These are phyloP conservation scores for Megaceryle torquata DNA, from an alignment of 2,113 vertebrate species.

Conservation along the genomic window DNA sequence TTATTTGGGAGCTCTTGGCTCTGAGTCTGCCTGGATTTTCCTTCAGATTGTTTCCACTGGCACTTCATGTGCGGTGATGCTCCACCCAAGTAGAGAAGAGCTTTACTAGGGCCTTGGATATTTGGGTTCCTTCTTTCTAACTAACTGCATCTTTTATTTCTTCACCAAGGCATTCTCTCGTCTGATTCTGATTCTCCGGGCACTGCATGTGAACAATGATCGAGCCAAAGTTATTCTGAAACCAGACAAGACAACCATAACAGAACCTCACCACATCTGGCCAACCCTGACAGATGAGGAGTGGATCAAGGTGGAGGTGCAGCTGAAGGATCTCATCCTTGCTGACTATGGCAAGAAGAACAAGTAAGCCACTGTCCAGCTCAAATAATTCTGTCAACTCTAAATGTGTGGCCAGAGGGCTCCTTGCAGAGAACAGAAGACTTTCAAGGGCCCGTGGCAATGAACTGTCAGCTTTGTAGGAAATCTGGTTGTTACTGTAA, in stretches of 20 bases:
- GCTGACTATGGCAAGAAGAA: slow-evolving; percentile 99
- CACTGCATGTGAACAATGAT: slow-evolving; percentile 95
- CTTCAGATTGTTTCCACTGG: not conserved
- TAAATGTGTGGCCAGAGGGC: not conserved
- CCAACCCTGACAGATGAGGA: slow-evolving; percentile 97
- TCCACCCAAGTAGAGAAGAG: not conserved
- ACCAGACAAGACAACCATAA: slow-evolving; percentile 97
- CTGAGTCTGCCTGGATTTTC: not conserved
- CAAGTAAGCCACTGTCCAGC: slow-evolving; percentile 81
- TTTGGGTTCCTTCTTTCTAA: not conserved
- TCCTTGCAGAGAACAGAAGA: not conserved
- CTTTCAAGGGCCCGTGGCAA: not conserved
- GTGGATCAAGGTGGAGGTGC: slow-evolving; percentile 99
- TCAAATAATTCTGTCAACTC: not conserved
- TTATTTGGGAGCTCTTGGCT: not conserved
- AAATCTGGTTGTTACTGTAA: not conserved
- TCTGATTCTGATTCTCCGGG: slow-evolving; percentile 95
- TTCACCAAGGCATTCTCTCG: slow-evolving; percentile 92
- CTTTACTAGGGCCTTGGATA: not conserved
- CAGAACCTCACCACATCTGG: slow-evolving; percentile 98
- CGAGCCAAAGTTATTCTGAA: slow-evolving; percentile 98
- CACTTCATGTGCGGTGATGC: accelerated
- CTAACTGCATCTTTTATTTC: not conserved
- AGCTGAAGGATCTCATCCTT: slow-evolving; percentile 96
- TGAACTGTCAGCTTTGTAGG: not conserved